phyloP scores from a whole-genome alignment of 2,888 invertebrate species.

The Yponomeuta malinellus region DNA sequence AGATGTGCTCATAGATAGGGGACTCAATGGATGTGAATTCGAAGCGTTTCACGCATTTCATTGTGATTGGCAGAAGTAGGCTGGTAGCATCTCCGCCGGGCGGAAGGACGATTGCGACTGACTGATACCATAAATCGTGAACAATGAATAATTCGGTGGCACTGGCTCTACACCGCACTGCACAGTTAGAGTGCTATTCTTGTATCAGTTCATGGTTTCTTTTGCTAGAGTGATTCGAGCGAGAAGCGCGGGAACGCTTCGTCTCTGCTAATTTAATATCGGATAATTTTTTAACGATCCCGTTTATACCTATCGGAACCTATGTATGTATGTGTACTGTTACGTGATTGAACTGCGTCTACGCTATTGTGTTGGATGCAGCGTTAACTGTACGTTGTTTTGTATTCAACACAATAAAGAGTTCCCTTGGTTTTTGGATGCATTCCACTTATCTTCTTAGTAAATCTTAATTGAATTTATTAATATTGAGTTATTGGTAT shows the following conservation, averaged over 20 bases:
- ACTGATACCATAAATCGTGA: slow-evolving; percentile 43
- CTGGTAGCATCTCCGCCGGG: slow-evolving; percentile 15
- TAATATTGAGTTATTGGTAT: neutral
- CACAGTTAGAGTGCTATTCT: slow-evolving; percentile 64
- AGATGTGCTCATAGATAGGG: slow-evolving; percentile 11
- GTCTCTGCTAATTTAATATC: slow-evolving; percentile 49
- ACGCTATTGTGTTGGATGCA: slow-evolving; percentile 3
- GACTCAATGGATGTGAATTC: slow-evolving; percentile 2
- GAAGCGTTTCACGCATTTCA: slow-evolving; percentile 7
- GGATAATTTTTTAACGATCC: slow-evolving; percentile 60
- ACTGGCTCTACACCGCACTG: slow-evolving; percentile 32
- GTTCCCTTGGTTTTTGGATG: neutral
- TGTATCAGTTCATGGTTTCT: slow-evolving; percentile 61
- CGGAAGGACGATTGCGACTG: slow-evolving; percentile 13
- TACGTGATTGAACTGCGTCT: slow-evolving; percentile 24
- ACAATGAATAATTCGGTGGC: slow-evolving; percentile 34
- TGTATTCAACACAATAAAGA: neutral
- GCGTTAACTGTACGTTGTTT: slow-evolving; percentile 2
- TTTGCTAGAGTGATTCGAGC: slow-evolving; percentile 58
- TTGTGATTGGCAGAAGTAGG: slow-evolving; percentile 14
- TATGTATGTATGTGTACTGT: slow-evolving; percentile 43
- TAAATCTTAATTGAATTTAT: neutral
- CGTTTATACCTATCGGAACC: slow-evolving; percentile 56
- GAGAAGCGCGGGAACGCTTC: slow-evolving; percentile 59
- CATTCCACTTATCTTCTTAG: neutral